Evolutionary conservation across 2,113 vertebrate genomes (phyloP).

Genomic region (Colius striatus): DNA sequence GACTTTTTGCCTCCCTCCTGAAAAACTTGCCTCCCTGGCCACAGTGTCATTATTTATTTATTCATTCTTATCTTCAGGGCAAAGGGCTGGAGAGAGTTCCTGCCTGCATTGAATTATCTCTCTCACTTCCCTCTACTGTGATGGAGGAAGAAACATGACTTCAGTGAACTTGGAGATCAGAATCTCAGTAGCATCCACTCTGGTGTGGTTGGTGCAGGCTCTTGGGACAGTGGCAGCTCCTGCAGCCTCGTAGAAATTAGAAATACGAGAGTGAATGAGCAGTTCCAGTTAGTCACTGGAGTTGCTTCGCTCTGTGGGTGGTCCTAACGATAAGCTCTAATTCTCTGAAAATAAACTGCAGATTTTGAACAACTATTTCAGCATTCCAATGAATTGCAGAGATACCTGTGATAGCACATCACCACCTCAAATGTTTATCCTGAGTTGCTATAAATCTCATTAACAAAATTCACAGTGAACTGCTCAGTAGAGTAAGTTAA

Average conservation of each 20-base stretch:
- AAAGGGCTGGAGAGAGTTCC: not conserved
- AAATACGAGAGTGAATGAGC: not conserved
- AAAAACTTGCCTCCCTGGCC: not conserved
- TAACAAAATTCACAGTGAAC: not conserved
- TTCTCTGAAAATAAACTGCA: not conserved
- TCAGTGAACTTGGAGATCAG: not conserved
- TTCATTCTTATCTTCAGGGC: not conserved
- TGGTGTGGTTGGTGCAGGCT: not conserved
- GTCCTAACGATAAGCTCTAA: not conserved
- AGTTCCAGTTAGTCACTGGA: not conserved
- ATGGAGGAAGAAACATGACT: not conserved
- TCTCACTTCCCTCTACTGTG: not conserved
- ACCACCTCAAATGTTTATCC: not conserved
- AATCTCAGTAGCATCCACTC: accelerated
- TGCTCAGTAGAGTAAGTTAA: not conserved
- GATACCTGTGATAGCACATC: not conserved
- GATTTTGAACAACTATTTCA: not conserved
- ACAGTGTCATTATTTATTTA: not conserved
- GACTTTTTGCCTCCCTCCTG: not conserved
- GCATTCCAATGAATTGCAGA: not conserved
- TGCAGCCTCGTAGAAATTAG: not conserved
- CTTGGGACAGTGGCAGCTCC: not conserved
- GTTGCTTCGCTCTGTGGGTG: not conserved
- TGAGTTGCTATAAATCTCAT: not conserved
- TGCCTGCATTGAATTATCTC: not conserved